Evolutionary conservation across 2,888 invertebrate species (phyloP), one percentile per base, ranked within the genome.

Genomic region (Microctonus hyperodae): DNA sequence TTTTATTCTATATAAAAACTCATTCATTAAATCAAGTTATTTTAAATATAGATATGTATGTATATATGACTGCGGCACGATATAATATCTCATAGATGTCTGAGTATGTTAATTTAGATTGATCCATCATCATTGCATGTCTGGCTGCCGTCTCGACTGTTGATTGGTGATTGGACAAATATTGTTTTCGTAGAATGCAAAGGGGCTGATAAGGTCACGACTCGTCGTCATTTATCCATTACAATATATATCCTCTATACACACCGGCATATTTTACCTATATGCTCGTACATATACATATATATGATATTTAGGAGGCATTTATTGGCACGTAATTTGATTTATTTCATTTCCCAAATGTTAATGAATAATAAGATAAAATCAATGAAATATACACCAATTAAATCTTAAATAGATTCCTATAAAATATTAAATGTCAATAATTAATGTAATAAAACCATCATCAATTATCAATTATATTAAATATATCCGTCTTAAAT

Each of bases 131-230:
- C 80, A 82, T 83, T 82, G 75, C 76, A 79, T 74, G 83, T 83
- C 83, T 83, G 83, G 81, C 80, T 74, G 74, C 73, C 77, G 82
- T 83, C 83, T 83, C 79, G 83, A 75, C 79, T 76, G 78, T 72
- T 79, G 78, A 83, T 82, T 81, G 74, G 64, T 72, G 74, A 76
- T 75, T 74, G 68, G 72, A 73, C 78, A 73, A 79, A 76, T 77
- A 77, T 78, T 76, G 73, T 76, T 75, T 83, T 82, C 82, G 73
- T 76, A 76, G 81, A 82, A 82, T 73, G 37, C 22, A 44, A 56
- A 62, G 20, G 28, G 55, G 55, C 55, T 55, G 55, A 31, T 44
- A 44, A 44, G 55, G 55, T 55, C 55, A 55, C 55, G 55, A 55
- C 37, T 25, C 55, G 56, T 25, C 40, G 23, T 20, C 33, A 33